Base-by-base conservation (phyloP, 2,888 invertebrate species). In the Junonia oenone region DNA sequence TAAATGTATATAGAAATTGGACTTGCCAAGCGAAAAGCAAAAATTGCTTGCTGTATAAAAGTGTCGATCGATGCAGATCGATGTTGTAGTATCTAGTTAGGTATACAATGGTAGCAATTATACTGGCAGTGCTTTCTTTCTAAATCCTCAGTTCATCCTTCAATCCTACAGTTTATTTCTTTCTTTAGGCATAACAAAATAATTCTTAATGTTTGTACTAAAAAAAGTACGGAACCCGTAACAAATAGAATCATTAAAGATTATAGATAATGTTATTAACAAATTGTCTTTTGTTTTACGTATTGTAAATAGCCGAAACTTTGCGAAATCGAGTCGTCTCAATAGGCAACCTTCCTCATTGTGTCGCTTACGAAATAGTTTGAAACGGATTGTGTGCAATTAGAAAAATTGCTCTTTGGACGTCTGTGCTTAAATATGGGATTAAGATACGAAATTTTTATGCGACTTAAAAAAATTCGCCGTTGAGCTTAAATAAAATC, bases 231-330 rank as follows among this genome's bases (percentile, higher is more conserved):
- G 15, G 58, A 59, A 59, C 58, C 52, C 45, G n/a, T 14, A 8
- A 4, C 2, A 11, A 38, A 29, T 0, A 9, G 9, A n/a, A 17
- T 45, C 13, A 43, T 29, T 27, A 22, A 33, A 52, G 58, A 59
- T 59, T 52, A 46, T 33, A 61, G 59, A 56, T 61, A 61, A 58
- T 51, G 52, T 60, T 56, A 58, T 58, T 58, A 62, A 58, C 58
- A 63, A 58, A 56, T 58, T 58, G 55, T 56, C 62, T 63, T 63
- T 63, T 63, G 62, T 60, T 57, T 49, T 2, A 27, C 45, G 49
- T 59, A 59, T 52, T 56, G 58, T 59, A 59, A 56, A 59, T 56
- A 51, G 55, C 49, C 48, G 55, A 55, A 49, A 55, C 49, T 37
- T 59, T 59, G 58, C 55, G 58, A 55, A 59, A 59, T 37, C 13